These are phyloP conservation scores for Andrena minutula DNA, from an alignment of 2,888 invertebrate species.

Conservation along the genomic window DNA sequence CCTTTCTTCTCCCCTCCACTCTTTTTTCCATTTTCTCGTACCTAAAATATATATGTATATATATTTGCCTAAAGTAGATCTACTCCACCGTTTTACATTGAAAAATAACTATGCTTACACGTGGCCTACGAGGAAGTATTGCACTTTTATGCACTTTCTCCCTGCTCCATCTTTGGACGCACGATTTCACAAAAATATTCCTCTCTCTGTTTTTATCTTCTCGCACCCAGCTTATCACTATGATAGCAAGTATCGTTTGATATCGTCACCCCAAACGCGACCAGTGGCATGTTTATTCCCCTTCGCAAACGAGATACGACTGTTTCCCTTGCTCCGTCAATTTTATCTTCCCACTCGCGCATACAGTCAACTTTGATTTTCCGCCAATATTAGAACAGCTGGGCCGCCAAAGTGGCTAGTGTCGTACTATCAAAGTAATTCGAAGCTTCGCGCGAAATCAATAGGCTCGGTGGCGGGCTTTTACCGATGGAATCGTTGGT, in stretches of 20 bases:
- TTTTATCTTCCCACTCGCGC: background rate
- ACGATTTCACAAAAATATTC: conserved; percentile 54
- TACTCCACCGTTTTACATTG: conserved; percentile 69
- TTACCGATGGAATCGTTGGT: background rate
- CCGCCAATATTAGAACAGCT: background rate
- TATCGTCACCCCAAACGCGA: background rate
- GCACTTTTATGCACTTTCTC: conserved; percentile 40
- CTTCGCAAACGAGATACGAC: background rate
- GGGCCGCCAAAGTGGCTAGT: background rate
- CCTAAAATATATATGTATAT: conserved; percentile 74
- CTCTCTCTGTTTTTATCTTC: background rate
- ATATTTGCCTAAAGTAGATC: conserved; percentile 69
- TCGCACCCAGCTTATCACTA: conserved; percentile 18
- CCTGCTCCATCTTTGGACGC: background rate
- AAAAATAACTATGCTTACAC: conserved; percentile 67
- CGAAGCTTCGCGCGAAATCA: background rate
- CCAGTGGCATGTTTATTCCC: background rate
- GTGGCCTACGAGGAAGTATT: conserved; percentile 58
- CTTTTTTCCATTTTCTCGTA: conserved; percentile 44
- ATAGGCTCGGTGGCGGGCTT: background rate
- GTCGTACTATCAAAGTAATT: conserved; percentile 7
- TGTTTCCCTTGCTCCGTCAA: background rate
- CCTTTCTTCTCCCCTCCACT: background rate
- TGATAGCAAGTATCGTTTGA: background rate
- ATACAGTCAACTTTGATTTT: conserved; percentile 2